Percentiles rank a stretch among this genome's conserved stretches.
Conservation (phyloP, 2,113 vertebrate species). For the Thermophis baileyi region DNA sequence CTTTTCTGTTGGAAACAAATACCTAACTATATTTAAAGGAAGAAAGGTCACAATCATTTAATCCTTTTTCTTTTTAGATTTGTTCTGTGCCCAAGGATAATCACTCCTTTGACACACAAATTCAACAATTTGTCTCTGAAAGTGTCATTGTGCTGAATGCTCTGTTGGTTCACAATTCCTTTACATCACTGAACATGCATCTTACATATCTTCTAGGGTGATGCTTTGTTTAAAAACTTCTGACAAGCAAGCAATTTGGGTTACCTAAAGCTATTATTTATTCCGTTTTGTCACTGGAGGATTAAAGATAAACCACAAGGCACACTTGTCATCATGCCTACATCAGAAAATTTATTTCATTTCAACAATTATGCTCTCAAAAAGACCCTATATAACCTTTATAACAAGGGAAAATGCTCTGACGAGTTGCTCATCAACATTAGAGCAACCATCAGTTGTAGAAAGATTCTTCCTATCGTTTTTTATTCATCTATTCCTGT, state of each 20-base stretch:
- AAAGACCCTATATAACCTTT: not conserved
- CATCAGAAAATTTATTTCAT: not conserved
- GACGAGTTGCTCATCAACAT: not conserved
- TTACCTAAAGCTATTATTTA: not conserved
- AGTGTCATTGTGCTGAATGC: not conserved
- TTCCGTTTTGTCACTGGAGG: not conserved
- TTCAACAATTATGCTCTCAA: not conserved
- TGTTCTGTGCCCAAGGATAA: not conserved
- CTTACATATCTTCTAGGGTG: not conserved
- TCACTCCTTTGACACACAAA: conserved; percentile 8
- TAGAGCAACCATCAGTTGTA: rapidly evolving
- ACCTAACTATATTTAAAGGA: conserved; percentile 14
- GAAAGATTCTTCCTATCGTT: not conserved
- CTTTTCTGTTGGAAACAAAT: not conserved
- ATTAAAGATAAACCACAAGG: not conserved
- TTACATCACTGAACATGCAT: not conserved
- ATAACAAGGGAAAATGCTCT: not conserved
- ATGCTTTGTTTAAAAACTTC: conserved; percentile 20
- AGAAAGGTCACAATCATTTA: conserved; percentile 8
- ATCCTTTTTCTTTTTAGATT: not conserved
- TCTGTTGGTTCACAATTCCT: conserved; percentile 1
- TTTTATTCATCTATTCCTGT: not conserved
- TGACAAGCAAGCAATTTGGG: rapidly evolving
- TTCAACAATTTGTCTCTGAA: conserved; percentile 16
- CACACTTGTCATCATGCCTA: not conserved